A percentile compares a stretch with the other conserved stretches of the same genome.
These are phyloP conservation scores for Pemphredon lugubris DNA, from an alignment of 2,888 invertebrate species.

Conservation along the genomic window DNA sequence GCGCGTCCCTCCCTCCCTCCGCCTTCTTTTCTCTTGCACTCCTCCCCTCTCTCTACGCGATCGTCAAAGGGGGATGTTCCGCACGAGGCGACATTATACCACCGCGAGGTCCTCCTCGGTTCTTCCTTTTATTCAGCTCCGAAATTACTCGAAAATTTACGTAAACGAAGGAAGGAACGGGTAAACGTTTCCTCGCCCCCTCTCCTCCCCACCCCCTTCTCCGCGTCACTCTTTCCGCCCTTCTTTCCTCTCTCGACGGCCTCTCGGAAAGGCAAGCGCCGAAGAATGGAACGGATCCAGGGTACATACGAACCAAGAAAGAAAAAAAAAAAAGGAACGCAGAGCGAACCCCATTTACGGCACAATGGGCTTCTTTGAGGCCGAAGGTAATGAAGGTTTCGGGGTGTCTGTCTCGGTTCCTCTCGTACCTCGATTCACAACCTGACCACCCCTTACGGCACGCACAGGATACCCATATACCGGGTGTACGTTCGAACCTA, in stretches of 20 bases:
- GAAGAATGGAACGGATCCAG: conserved; percentile 69
- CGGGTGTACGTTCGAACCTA: conserved; percentile 56
- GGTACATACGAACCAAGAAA: conserved; percentile 60
- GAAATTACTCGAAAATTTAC: conserved; percentile 66
- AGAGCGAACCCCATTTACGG: conserved; percentile 73
- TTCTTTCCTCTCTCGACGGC: conserved; percentile 50
- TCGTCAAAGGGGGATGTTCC: conserved; percentile 56
- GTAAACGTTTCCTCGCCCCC: conserved; percentile 46
- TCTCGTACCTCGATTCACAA: conserved; percentile 66
- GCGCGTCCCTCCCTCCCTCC: conserved; percentile 31
- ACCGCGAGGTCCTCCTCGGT: conserved; percentile 32
- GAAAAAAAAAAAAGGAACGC: conserved; percentile 55
- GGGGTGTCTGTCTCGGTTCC: conserved; percentile 69
- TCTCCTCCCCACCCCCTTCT: too few relatives aligned
- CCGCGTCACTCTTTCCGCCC: conserved; percentile 29
- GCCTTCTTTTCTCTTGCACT: conserved; percentile 26
- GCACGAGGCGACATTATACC: conserved; percentile 65
- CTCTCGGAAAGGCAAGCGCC: conserved; percentile 70
- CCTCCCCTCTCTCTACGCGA: conserved; percentile 31
- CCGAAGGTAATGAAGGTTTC: conserved; percentile 75
- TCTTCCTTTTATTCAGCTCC: conserved; percentile 37
- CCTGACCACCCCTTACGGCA: conserved; percentile 72
- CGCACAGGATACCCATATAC: conserved; percentile 67
- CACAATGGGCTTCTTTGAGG: conserved; percentile 75
- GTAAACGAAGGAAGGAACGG: conserved; percentile 58